A percentile compares a stretch with the other conserved stretches of the same genome.
Evolutionary conservation across 2,888 invertebrate species (phyloP).

Genomic region (Magallana nippona): DNA sequence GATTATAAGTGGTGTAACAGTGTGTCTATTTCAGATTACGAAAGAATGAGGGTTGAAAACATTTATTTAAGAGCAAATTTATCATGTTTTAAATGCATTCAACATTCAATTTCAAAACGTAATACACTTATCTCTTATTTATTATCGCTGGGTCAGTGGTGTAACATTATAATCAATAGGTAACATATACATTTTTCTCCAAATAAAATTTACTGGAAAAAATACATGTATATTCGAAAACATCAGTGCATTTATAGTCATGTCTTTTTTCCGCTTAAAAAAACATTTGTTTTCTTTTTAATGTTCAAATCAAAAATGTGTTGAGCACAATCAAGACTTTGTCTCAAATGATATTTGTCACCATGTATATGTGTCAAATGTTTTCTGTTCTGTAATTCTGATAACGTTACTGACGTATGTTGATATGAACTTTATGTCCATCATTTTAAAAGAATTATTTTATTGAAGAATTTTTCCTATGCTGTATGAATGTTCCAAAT

Average conservation of each 20-base stretch:
- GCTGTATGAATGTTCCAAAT: too few relatives aligned
- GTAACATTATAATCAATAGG: not conserved
- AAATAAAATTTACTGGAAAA: not conserved
- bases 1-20: too few relatives aligned
- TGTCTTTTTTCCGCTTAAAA: not conserved
- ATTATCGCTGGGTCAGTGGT: not conserved
- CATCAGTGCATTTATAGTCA: not conserved
- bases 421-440: too few relatives aligned
- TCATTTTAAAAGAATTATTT: too few relatives aligned
- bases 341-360: constrained; percentile 4
- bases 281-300: not conserved
- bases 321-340: not conserved
- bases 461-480: too few relatives aligned
- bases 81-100: too few relatives aligned
- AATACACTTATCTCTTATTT: not conserved
- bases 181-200: not conserved
- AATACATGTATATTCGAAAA: not conserved
- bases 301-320: not conserved
- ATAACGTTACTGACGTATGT: too few relatives aligned
- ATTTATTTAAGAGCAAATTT: too few relatives aligned
- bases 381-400: too few relatives aligned
- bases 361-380: too few relatives aligned
- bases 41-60: too few relatives aligned
- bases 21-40: too few relatives aligned
- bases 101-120: not conserved